Evolutionary conservation across 2,113 vertebrate genomes (phyloP).

Genomic region (Sphyrna mokarran): DNA sequence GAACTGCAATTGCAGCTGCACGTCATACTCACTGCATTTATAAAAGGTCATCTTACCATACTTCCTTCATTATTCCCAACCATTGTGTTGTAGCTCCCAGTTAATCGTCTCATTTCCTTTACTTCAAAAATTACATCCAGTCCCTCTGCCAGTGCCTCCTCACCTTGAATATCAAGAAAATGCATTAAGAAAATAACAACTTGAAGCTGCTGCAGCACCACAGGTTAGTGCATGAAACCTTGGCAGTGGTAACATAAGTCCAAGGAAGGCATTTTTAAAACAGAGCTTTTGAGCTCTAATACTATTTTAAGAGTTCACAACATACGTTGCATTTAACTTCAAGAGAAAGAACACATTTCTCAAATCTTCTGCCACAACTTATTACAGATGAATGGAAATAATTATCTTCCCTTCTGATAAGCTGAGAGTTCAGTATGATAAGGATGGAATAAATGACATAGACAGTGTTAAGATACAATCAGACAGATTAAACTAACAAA

Average conservation of each 20-base stretch:
- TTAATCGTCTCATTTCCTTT: conserved; percentile 78
- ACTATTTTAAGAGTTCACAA: not conserved
- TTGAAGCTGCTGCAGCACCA: not conserved
- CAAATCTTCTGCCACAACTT: not conserved
- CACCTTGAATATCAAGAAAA: conserved; percentile 53
- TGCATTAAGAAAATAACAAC: not conserved
- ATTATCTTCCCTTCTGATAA: not conserved
- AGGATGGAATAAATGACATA: not conserved
- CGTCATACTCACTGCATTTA: not conserved
- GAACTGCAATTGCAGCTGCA: not conserved
- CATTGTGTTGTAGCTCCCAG: conserved; percentile 96
- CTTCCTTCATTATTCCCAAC: conserved; percentile 97
- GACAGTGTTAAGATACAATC: not conserved
- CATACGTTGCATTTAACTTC: not conserved
- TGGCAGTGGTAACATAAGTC: not conserved
- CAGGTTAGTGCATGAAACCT: not conserved
- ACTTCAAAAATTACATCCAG: conserved; percentile 90
- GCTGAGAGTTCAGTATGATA: not conserved
- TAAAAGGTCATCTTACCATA: conserved; percentile 68
- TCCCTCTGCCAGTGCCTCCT: conserved; percentile 82
- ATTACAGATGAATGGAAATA: not conserved
- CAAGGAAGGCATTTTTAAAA: not conserved
- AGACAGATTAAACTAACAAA: not conserved
- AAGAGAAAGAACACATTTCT: not conserved
- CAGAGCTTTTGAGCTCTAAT: not conserved